Evolutionary conservation across 2,888 invertebrate species (phyloP), one percentile per base, ranked within the genome.

Genomic region (Drosophila anomalata): DNA sequence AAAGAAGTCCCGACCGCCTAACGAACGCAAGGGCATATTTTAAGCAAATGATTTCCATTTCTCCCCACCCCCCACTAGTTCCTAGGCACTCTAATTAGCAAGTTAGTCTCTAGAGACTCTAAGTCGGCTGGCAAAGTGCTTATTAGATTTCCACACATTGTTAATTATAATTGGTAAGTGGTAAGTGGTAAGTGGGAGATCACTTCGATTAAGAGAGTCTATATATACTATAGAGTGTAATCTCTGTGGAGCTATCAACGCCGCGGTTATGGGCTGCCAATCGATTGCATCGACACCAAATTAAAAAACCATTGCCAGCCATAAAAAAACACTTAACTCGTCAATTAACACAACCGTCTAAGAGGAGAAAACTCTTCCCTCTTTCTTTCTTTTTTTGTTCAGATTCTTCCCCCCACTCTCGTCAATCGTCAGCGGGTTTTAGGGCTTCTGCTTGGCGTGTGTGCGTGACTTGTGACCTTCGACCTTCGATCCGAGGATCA

Each of bases 321-420:
- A 88, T 89, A 89, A 89, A 88, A 89, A 89, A 78, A 81, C 89
- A 89, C 89, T 89, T 83, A 84, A 84, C 77, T 81, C 75, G 83
- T 86, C 85, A 87, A 83, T 88, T 87, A 88, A 85, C 87, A 76
- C 70, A 78, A 57, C 59, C 63, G 9, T 58, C 70, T 53, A 39
- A 31, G 48, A 39, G 44, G 36, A 29, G 48, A 26, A 52, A 67
- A 54, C 44, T 14, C 36, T 41, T 71, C 73, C 78, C 70, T 72
- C 68, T 53, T 69, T 33, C n/a, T 20, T 33, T 9, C 17, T 17
- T 17, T 17, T 1, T 17, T 17, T 17, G n/a, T 17, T 17, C 17
- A 17, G 17, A 17, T 17, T 17, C 17, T 17, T 17, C 17, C 17
- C 22, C 46, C 22, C 11, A 24, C 4, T 24, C 4, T 36, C 51